Base-by-base conservation (phyloP, 2,888 invertebrate genomes). In the Andrena praecox region DNA sequence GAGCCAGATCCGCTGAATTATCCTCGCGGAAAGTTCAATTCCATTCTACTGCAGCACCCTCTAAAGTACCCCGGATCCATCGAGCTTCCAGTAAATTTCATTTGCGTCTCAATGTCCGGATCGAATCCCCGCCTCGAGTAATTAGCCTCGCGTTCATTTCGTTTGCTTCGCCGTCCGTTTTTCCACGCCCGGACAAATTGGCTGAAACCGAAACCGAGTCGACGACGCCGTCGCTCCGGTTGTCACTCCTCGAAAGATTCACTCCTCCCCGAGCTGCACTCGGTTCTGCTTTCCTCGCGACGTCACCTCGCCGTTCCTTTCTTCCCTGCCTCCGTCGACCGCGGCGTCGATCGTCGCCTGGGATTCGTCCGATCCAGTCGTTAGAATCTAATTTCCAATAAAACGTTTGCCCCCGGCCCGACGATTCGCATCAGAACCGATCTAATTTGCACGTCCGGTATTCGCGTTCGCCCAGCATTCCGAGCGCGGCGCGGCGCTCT, bases 361-460 rank as follows among this genome's bases (percentile, higher is more conserved):
- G 60, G 54, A 69, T 66, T 66, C 82, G 33, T 42, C 54, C 72
- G 69, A 69, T 54, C 24, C 63, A 52, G 68, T 81, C 82, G 72
- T 66, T 82, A 81, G 81, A 82, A 82, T 81, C 82, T 42, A 42
- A 33, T 82, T 81, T 81, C 77, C 82, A 73, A 73, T 81, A 81
- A 77, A 77, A 73, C 72, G 54, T 82, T 68, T 50, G 50, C 16
- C n/a, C n/a, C 33, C 0, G 4, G 42, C 74, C 42, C 76, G 64
- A 67, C 63, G 71, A 54, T 52, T 70, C 66, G 54, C 60, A 16
- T 67, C 73, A 54, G 60, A 52, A 74, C 71, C 68, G 68, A 80
- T 77, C 80, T 87, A 82, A 78, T 82, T 85, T 79, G 80, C 83
- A 77, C 85, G 54, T 79, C 16, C 67, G 84, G 75, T 82, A 84